phyloP scores from a whole-genome alignment of 1,140 invertebrate species.

The Heliconius eleuchia region DNA sequence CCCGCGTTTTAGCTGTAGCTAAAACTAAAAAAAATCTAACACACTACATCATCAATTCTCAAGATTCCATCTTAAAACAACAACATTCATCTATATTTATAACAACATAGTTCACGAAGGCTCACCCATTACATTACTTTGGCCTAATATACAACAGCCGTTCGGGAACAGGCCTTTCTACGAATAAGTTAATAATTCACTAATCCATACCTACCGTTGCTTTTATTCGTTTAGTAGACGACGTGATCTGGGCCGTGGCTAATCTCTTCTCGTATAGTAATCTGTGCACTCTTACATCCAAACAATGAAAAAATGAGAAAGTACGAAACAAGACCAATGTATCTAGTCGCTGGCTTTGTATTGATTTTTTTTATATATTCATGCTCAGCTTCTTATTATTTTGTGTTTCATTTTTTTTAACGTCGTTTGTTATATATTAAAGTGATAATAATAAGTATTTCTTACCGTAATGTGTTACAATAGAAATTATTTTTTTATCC shows the following conservation, averaged over 20 bases:
- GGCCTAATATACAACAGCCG: neutral
- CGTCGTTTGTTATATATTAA: no score
- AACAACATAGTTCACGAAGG: slow-evolving; percentile 2
- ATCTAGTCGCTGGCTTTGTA: neutral
- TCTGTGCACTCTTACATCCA: slow-evolving; percentile 17
- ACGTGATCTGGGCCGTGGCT: slow-evolving; percentile 42
- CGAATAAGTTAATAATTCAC: slow-evolving; percentile 27
- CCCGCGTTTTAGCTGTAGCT: no score
- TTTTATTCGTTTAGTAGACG: slow-evolving; percentile 33
- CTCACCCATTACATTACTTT: slow-evolving; percentile 1
- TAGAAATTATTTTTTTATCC: no score
- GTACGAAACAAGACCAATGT: slow-evolving; percentile 16
- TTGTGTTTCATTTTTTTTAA: neutral
- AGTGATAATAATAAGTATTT: no score
- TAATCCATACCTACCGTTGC: slow-evolving; percentile 36
- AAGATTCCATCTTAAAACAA: neutral
- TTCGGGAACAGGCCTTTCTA: slow-evolving; percentile 9
- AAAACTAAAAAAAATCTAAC: neutral
- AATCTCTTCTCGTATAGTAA: slow-evolving; percentile 24
- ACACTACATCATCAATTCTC: neutral
- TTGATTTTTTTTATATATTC: slow-evolving; percentile 8
- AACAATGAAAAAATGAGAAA: slow-evolving; percentile 25
- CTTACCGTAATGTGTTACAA: no score
- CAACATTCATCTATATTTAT: neutral
- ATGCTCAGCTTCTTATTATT: neutral